Base-by-base conservation (phyloP, 1,140 invertebrate species). In the Myzus persicae region DNA sequence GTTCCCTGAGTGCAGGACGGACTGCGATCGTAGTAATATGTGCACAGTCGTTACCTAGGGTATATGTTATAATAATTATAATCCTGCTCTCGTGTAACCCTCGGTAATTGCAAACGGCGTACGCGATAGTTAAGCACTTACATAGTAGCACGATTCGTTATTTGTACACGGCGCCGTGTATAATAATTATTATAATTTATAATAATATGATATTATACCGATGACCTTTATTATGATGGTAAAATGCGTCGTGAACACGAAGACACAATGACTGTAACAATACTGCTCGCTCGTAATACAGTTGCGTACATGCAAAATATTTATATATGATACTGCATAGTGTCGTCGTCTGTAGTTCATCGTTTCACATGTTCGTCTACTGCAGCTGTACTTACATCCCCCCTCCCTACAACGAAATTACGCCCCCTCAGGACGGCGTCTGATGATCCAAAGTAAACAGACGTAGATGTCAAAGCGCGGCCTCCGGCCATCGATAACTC, bases 51-150 rank as follows among this genome's bases (percentile, higher is more conserved):
- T 4, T n/a, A 76, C 59, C 59, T 31, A 9, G 4, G 4, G 5
- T 59, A 59, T n/a, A 76, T n/a, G 59, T n/a, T 76, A 76, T 76
- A 76, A 76, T n/a, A n/a, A 76, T 76, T 76, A n/a, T 76, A n/a
- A 76, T 76, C 14, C 5, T 14, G 36, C 31, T n/a, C 31, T 76
- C 31, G n/a, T n/a, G 59, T 76, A 18, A 76, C 14, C 59, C 11
- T 11, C 59, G 59, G 31, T 76, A n/a, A 76, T 76, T 76, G 59
- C 4, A 76, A 76, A 76, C 18, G 59, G n/a, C n/a, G 59, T 67
- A 67, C 59, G 59, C 14, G 59, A 67, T 76, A 51, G 48, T 11
- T 44, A 20, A 11, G 48, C 24, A n/a, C 31, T n/a, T 18, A 18
- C 1, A 14, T 67, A 67, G 18, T 11, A 31, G 11, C 59, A n/a